Conservation (phyloP, 2,888 invertebrate genomes). For the Panorpa germanica region DNA sequence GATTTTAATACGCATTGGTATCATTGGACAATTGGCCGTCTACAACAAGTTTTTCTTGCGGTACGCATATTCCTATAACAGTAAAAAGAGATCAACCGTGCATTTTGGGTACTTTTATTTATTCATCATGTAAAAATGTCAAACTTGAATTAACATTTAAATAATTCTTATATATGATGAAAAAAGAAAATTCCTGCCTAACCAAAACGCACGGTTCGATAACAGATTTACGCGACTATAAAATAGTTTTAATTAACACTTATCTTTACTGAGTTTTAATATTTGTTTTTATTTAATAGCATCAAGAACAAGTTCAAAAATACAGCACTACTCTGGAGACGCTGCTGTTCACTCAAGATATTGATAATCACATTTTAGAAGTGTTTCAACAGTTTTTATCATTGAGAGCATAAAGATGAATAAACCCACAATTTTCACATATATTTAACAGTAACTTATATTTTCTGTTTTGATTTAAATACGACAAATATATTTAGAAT, state of each 20-base stretch:
- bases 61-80: conserved; percentile 40
- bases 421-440: neutral
- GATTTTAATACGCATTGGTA: conserved; percentile 94
- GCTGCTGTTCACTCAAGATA: conserved; percentile 85
- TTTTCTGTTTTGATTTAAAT: too few species aligned
- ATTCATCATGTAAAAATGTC: neutral
- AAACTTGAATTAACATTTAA: too few species aligned
- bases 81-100: conserved; percentile 2
- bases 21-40: conserved; percentile 82
- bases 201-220: too few species aligned
- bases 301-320: conserved; percentile 93
- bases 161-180: too few species aligned
- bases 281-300: conserved; percentile 39
- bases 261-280: conserved; percentile 6
- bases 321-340: conserved; percentile 91
- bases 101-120: neutral
- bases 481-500: too few species aligned
- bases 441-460: too few species aligned
- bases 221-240: too few species aligned
- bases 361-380: conserved; percentile 89
- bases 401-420: conserved; percentile 42
- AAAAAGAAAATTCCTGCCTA: too few species aligned
- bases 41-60: conserved; percentile 86
- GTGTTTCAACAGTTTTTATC: conserved; percentile 97
- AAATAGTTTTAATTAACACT: neutral